Conservation (phyloP, 1,140 invertebrate genomes). For the Penaeus chinensis region DNA sequence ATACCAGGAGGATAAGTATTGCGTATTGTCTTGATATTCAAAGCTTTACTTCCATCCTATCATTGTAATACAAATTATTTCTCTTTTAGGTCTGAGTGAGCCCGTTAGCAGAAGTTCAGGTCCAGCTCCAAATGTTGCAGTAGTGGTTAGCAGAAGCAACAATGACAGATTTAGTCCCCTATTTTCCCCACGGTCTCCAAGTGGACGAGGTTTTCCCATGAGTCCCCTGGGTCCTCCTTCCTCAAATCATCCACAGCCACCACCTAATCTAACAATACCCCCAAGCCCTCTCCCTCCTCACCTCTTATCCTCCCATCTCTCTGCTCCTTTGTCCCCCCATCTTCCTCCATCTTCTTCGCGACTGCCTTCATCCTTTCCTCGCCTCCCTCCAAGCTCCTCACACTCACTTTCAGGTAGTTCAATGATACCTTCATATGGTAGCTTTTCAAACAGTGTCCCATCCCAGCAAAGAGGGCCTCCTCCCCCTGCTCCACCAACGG, state of each 20-base stretch:
- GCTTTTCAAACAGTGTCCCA: constrained; percentile 32
- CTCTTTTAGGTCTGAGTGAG: constrained; percentile 39
- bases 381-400: background rate
- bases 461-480: constrained; percentile 27
- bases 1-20: no score
- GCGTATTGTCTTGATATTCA: no score
- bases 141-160: constrained; percentile 40
- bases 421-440: constrained; percentile 21
- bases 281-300: constrained; percentile 24
- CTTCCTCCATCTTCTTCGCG: constrained; percentile 18
- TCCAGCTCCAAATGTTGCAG: constrained; percentile 43
- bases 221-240: constrained; percentile 25
- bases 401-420: constrained; percentile 3
- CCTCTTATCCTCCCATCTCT: constrained; percentile 1
- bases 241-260: constrained; percentile 24
- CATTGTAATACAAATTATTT: background rate
- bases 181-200: constrained; percentile 31
- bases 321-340: background rate
- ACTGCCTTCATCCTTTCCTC: background rate
- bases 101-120: constrained; percentile 34
- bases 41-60: no score
- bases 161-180: constrained; percentile 50
- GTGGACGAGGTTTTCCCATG: constrained; percentile 7
- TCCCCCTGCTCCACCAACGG: constrained; percentile 21
- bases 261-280: constrained; percentile 33